Conservation (phyloP, 1,140 invertebrate genomes). For the Trachymyrmex septentrionalis region DNA sequence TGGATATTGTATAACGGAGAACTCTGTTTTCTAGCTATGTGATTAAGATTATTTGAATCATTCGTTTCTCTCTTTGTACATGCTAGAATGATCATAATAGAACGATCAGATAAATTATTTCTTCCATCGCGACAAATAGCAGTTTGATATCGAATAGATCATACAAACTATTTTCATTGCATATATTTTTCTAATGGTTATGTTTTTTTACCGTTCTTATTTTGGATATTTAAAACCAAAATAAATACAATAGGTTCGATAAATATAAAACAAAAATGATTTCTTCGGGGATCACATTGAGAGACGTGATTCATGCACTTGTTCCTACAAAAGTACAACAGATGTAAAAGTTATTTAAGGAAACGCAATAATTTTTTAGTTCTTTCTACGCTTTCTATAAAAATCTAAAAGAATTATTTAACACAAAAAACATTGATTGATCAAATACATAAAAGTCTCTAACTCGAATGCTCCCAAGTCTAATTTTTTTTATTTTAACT, state of each 20-base stretch:
- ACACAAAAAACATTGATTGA: background rate
- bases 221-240: constrained; percentile 32
- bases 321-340: background rate
- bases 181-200: background rate
- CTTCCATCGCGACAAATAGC: constrained; percentile 27
- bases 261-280: background rate
- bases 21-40: constrained; percentile 12
- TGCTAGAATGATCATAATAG: background rate
- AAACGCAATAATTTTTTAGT: background rate
- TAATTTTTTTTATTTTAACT: background rate
- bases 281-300: background rate
- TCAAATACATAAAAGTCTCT: background rate
- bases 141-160: constrained; percentile 16
- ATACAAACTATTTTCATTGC: constrained; percentile 21
- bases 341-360: background rate
- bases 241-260: constrained; percentile 11
- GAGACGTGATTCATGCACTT: background rate
- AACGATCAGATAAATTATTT: constrained; percentile 11
- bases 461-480: too few relatives aligned
- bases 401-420: background rate
- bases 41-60: constrained; percentile 52
- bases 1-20: constrained; percentile 57
- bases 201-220: background rate
- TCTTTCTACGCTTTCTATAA: background rate
- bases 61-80: background rate